phyloP scores from a whole-genome alignment of 37 sponge, comb jelly and placozoan genomes.

The Diacarnus erythraeanus region DNA sequence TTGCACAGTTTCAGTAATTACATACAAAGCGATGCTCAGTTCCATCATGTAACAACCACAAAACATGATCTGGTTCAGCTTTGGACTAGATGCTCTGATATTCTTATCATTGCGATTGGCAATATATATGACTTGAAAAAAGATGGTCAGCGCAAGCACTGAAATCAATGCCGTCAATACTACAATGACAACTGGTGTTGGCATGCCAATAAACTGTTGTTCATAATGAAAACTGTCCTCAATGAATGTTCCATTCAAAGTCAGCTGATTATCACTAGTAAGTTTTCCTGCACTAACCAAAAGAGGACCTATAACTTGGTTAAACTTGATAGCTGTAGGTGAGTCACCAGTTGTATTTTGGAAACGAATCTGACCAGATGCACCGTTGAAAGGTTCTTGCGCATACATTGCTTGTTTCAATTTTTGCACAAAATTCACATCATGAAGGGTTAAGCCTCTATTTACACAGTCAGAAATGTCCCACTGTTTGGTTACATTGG shows the following conservation, averaged over 20 bases:
- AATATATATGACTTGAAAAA: not conserved
- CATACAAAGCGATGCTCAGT: not conserved
- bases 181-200: not conserved
- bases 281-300: not conserved
- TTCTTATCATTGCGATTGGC: not conserved
- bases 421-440: not conserved
- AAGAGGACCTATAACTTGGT: not conserved
- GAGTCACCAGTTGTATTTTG: not conserved
- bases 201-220: not conserved
- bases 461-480: not conserved
- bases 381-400: not conserved
- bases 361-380: not conserved
- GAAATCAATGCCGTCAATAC: not conserved
- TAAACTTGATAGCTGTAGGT: not conserved
- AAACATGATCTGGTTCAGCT: not conserved
- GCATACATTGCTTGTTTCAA: not conserved
- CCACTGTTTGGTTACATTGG: not conserved
- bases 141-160: not conserved
- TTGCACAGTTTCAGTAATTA: not conserved
- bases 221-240: not conserved
- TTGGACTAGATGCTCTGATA: conserved; percentile 14
- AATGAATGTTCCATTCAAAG: not conserved
- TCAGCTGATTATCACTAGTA: not conserved
- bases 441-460: too few relatives aligned
- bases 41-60: not conserved